Base-by-base conservation (phyloP, 2,888 invertebrate species). In the Patella ulyssiponensis region DNA sequence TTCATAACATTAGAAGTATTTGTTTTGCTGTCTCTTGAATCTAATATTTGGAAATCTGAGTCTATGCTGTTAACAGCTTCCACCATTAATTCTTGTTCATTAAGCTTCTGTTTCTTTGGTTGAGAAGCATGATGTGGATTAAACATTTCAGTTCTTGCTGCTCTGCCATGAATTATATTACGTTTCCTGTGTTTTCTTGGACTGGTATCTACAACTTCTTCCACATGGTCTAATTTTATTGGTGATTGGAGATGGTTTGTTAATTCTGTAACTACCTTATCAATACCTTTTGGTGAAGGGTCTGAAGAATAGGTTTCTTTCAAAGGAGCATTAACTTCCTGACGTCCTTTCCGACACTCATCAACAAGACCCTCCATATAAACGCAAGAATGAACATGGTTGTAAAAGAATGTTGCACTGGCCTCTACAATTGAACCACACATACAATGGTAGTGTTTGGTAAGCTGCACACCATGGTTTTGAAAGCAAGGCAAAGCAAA, bases 361-460 rank as follows among this genome's bases (percentile, higher is more conserved):
- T 64, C 64, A 15, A 64, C 64, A 23, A 64, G 23, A 64, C 23
- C 23, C 12, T 23, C 20, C 64, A 64, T 64, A 11, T 64, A 64
- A 23, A 23, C 3, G 23, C 64, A 64, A 23, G 64, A 64, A 23
- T 23, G 20, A 1, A 64, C 64, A 64, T 64, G 64, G 11, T 23
- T 64, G 64, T 64, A 64, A 14, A 64, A 64, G 14, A 64, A 11
- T 12, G 20, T 20, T 12, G 64, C 20, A 64, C 20, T 23, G 4
- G 64, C 64, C 12, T 64, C 12, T 64, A 64, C 64, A 11, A 64
- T 23, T 23, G 20, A 20, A 7, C 20, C 20, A 14, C 64, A 64
- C 64, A 64, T 64, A 64, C 64, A 64, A 64, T 64, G 64, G 15
- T 64, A 64, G 23, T 64, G 64, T 64, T 64, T 64, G 14, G 64